Evolutionary conservation across 2,797 vertebrate species (phyloP).

Genomic region (Echeneis naucrates): DNA sequence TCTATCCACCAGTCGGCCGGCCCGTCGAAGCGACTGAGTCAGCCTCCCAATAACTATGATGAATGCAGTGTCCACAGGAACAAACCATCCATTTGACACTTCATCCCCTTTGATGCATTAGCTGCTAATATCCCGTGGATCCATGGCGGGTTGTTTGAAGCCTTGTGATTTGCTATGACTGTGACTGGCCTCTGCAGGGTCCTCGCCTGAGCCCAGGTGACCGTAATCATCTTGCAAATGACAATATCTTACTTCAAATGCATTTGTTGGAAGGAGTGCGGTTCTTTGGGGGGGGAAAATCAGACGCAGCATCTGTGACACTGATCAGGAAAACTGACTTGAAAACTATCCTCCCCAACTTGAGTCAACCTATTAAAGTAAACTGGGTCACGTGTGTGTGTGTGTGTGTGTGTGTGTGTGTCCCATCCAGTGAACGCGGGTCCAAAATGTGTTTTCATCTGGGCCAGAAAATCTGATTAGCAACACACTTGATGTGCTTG

Average conservation of each 20-base stretch:
- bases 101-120: constrained; percentile 74
- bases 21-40: constrained; percentile 54
- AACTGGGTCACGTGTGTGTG: constrained; percentile 43
- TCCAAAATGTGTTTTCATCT: constrained; percentile 32
- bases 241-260: constrained; percentile 56
- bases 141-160: constrained; percentile 53
- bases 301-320: constrained; percentile 36
- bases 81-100: constrained; percentile 79
- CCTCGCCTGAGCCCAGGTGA: constrained; percentile 52
- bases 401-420: constrained; percentile 21
- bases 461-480: constrained; percentile 43
- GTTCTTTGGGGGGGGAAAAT: constrained; percentile 36
- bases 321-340: constrained; percentile 44
- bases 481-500: constrained; percentile 30
- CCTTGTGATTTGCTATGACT: constrained; percentile 37
- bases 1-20: constrained; percentile 45
- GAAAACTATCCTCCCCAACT: constrained; percentile 30
- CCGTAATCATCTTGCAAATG: constrained; percentile 63
- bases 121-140: constrained; percentile 64
- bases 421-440: constrained; percentile 20
- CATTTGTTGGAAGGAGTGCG: constrained; percentile 40
- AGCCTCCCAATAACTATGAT: constrained; percentile 77
- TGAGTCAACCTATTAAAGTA: constrained; percentile 29
- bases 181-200: constrained; percentile 38
- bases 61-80: constrained; percentile 78